Evolutionary conservation across 2,113 vertebrate species (phyloP), one percentile per base, ranked within the genome.

Genomic region (Polyodon spathula): DNA sequence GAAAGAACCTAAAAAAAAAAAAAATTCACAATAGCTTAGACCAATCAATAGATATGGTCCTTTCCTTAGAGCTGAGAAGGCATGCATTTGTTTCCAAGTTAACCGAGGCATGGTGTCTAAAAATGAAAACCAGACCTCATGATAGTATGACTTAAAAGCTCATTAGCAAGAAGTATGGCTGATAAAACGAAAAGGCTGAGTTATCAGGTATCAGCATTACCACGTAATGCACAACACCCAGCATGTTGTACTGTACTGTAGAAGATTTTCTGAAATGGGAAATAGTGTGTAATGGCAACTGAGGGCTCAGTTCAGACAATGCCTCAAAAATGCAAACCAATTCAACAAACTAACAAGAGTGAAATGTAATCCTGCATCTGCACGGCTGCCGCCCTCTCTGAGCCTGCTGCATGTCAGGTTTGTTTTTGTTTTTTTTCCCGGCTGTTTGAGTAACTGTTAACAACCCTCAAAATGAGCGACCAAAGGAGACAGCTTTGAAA

Each of bases 291-390:
- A 90, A 88, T 74, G 41, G 59, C 65, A 64, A 37, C 62, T 5
- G 64, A 76, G 73, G 74, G 61, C 42, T 48, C 62, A 6, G 70
- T 72, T 70, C 14, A 0, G 71, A 39, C 66, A 43, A 75, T 56
- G 58, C 39, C 65, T 71, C 68, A 68, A 71, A 75, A 75, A 69
- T 43, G 3, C 8, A 27, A 27, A 41, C 27, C 38, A n/a, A n/a
- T 69, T 55, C 71, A 42, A 42, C 40, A 0, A 64, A 71, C 68
- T 40, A 63, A 14, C 59, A 73, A 81, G 73, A 65, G 43, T 86
- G 83, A 89, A 88, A 89, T 62, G 75, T 72, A 84, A 81, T 76
- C 76, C 63, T n/a, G 62, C 78, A 75, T 76, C 83, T 81, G 70
- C 10, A 11, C 58, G 4, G 43, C 66, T 53, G 38, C 69, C 17